Conservation (phyloP, 1,140 invertebrate species). For the Paramacrobiotus metropolitanus region DNA sequence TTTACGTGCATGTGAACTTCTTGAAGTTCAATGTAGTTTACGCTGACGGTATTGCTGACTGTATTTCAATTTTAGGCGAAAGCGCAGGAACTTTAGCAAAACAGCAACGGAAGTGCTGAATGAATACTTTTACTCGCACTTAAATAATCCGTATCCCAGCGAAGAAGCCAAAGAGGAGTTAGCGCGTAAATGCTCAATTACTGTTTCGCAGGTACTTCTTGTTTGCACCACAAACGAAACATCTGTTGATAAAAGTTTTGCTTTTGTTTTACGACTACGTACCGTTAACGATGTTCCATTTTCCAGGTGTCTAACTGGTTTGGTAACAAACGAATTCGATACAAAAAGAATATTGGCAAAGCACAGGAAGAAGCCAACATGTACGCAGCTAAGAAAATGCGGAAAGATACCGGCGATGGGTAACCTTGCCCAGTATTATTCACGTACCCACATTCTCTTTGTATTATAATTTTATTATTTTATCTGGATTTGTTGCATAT, state of each 20-base stretch:
- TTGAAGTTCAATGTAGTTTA: too few relatives aligned
- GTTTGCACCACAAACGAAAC: too few relatives aligned
- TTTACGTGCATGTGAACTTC: too few relatives aligned
- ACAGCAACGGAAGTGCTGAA: slow-evolving; percentile 28
- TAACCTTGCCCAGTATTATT: background rate
- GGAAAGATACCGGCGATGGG: background rate
- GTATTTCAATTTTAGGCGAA: slow-evolving; percentile 20
- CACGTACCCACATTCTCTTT: too few relatives aligned
- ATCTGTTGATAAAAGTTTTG: too few relatives aligned
- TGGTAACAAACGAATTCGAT: slow-evolving; percentile 29
- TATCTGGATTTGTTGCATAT: too few relatives aligned
- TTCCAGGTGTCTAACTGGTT: slow-evolving; percentile 30
- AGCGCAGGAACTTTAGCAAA: slow-evolving; percentile 29
- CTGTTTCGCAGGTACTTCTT: slow-evolving; percentile 24
- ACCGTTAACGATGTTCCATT: background rate
- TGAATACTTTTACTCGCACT: slow-evolving; percentile 29
- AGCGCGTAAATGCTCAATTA: slow-evolving; percentile 25
- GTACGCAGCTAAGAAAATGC: slow-evolving; percentile 11
- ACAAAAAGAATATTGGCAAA: slow-evolving; percentile 29
- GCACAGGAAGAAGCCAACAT: slow-evolving; percentile 25
- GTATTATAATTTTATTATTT: too few relatives aligned
- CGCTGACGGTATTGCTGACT: too few relatives aligned
- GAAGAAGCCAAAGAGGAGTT: slow-evolving; percentile 29
- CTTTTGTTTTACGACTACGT: background rate
- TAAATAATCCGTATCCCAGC: slow-evolving; percentile 27